phyloP scores from a whole-genome alignment of 1,140 invertebrate genomes.

The Lepidurus apus region DNA sequence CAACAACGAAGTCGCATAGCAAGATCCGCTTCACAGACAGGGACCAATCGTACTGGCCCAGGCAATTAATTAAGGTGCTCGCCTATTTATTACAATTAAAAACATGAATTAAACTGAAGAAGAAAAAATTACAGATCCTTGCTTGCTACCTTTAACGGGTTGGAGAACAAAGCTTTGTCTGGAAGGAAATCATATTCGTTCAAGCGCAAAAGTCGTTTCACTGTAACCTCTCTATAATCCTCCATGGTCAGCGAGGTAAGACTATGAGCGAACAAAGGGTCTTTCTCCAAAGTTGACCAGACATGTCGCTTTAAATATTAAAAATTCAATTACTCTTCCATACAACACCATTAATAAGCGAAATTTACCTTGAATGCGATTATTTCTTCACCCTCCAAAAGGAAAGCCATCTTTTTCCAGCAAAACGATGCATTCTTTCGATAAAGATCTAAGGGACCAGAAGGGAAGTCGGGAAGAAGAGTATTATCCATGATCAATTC shows the following conservation, averaged over 20 bases:
- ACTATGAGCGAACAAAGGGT: conserved; percentile 67
- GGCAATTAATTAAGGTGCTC: conserved; percentile 44
- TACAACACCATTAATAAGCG: not conserved
- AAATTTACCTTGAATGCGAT: conserved; percentile 56
- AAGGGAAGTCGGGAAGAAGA: conserved; percentile 52
- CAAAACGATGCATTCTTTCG: conserved; percentile 66
- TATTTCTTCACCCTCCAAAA: conserved; percentile 64
- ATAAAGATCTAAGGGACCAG: conserved; percentile 65
- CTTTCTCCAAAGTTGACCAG: conserved; percentile 71
- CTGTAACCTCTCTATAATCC: conserved; percentile 56
- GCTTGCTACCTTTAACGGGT: conserved; percentile 43
- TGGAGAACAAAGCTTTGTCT: conserved; percentile 52
- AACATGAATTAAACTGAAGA: not conserved
- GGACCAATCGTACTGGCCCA: conserved; percentile 66
- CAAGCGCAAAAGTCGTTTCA: conserved; percentile 55
- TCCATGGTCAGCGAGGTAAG: conserved; percentile 51
- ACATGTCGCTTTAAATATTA: conserved; percentile 62
- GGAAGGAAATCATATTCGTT: conserved; percentile 58
- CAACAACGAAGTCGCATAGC: conserved; percentile 54
- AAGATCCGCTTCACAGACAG: conserved; percentile 58
- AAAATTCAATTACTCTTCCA: conserved; percentile 27
- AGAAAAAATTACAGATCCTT: not conserved
- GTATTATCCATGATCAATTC: not conserved
- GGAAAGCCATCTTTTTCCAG: conserved; percentile 69
- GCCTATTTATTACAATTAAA: conserved; percentile 28